Percentiles rank a stretch among this genome's conserved stretches.
These are phyloP conservation scores for Nemotelus pantherinus DNA, from an alignment of 2,888 invertebrate species.

Conservation along the genomic window DNA sequence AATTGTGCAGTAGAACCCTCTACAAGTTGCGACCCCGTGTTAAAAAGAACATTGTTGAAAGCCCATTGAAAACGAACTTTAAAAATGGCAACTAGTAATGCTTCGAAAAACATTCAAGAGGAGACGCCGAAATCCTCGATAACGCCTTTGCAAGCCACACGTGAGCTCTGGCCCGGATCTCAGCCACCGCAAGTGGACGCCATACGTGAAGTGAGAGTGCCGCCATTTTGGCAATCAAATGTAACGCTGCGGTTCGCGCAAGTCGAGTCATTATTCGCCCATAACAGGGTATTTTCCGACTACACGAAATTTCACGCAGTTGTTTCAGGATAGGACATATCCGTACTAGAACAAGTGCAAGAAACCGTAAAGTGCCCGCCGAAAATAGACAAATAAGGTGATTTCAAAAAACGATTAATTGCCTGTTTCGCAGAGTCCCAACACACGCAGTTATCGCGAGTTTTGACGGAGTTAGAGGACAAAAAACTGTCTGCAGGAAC, in stretches of 20 bases:
- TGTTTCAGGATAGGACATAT: not conserved
- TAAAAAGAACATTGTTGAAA: no score
- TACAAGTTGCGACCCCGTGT: no score
- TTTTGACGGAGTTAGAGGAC: constrained; percentile 10
- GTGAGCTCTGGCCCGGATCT: no score
- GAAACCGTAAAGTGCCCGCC: constrained; percentile 2
- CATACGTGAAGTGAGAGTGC: no score
- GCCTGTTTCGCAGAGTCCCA: not conserved
- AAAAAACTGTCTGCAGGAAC: constrained; percentile 19
- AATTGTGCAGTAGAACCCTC: no score
- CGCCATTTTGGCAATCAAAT: no score
- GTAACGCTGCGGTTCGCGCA: not conserved
- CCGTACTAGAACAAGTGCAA: constrained; percentile 1
- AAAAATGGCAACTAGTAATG: no score
- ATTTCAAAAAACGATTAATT: not conserved
- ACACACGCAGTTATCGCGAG: not conserved
- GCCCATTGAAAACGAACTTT: no score
- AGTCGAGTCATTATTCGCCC: not conserved
- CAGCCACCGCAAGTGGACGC: no score
- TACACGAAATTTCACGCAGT: not conserved
- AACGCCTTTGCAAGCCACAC: no score
- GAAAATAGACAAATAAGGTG: not conserved
- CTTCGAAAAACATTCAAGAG: no score
- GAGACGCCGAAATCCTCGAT: no score
- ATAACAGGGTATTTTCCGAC: not conserved